Evolutionary conservation across 1,140 invertebrate genomes (phyloP).

Genomic region (Lucilia sericata): DNA sequence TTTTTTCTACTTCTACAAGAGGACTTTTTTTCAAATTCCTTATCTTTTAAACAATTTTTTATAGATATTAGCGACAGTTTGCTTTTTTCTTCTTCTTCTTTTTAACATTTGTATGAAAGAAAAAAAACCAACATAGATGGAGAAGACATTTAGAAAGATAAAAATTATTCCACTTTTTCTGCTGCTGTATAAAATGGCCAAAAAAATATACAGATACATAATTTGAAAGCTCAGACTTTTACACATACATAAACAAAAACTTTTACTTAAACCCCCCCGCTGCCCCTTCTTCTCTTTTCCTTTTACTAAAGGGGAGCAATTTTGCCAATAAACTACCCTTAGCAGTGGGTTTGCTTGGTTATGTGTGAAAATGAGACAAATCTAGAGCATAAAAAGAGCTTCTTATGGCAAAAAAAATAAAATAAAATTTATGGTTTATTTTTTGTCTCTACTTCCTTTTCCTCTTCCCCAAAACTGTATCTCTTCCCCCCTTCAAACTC

Average conservation of each 20-base stretch:
- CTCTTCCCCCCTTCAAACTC: background rate
- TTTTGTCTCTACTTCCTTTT: background rate
- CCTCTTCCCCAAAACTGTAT: background rate
- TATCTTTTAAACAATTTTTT: constrained; percentile 18
- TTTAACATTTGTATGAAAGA: background rate
- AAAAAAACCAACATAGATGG: background rate
- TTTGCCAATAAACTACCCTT: constrained; percentile 1
- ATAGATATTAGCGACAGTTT: constrained; percentile 12
- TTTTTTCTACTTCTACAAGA: background rate
- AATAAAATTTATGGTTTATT: constrained; percentile 24
- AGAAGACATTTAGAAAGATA: background rate
- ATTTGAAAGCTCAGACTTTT: too few relatives aligned
- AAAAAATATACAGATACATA: background rate
- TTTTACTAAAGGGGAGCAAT: too few relatives aligned
- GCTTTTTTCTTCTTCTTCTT: background rate
- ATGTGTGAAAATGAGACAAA: constrained; percentile 44
- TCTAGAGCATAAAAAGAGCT: constrained; percentile 29
- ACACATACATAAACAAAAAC: too few relatives aligned
- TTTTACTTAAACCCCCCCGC: too few relatives aligned
- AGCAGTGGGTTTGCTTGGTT: background rate
- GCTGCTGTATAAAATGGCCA: constrained; percentile 2
- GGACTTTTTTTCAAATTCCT: background rate
- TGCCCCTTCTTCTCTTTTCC: too few relatives aligned
- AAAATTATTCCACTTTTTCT: background rate
- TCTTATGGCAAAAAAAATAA: background rate